Evolutionary conservation across 2,113 vertebrate genomes (phyloP), one percentile per base, ranked within the genome.

Genomic region (Circaetus cinerascens): DNA sequence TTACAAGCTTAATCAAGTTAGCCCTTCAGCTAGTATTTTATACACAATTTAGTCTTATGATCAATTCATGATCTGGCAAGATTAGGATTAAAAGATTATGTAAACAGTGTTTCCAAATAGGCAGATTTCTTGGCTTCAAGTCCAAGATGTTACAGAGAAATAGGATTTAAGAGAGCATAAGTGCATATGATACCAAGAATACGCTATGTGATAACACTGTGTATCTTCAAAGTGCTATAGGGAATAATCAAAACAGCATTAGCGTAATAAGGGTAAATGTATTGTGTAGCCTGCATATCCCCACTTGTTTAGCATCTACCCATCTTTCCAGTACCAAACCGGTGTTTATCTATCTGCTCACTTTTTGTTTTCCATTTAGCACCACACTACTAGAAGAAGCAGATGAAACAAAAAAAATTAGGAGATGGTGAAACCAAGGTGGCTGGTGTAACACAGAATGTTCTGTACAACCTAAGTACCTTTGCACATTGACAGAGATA

Each of bases 121-220:
- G 21, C 32, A 68, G 8, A 15, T 79, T 90, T 83, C 45, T 80
- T 71, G 29, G 48, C 57, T 88, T 79, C 2, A 1, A 83, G 75
- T 79, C 27, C 63, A 76, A 90, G 22, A 57, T 13, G 3, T 38
- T 62, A 48, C 25, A 86, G 45, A 93, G 53, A 93, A 93, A 79
- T 7, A 71, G n/a, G 12, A 86, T 69, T 76, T 73, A 69, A 76
- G 18, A 73, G 20, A 82, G 62, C 3, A 1, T 38, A 11, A 43
- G 18, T 15, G 15, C 17, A 12, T 6, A 46, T 27, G 26, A 80
- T 66, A 73, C 30, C 11, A 88, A 64, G 16, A 63, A 62, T 13
- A 55, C 0, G 0, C 38, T 72, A 25, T 18, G 25, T 48, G 38
- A 18, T 59, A 86, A 88, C 15, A 34, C 29, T 20, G 3, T 27